These are phyloP conservation scores for Nannoperca australis DNA, from an alignment of 2,797 vertebrate genomes.

Conservation along the genomic window DNA sequence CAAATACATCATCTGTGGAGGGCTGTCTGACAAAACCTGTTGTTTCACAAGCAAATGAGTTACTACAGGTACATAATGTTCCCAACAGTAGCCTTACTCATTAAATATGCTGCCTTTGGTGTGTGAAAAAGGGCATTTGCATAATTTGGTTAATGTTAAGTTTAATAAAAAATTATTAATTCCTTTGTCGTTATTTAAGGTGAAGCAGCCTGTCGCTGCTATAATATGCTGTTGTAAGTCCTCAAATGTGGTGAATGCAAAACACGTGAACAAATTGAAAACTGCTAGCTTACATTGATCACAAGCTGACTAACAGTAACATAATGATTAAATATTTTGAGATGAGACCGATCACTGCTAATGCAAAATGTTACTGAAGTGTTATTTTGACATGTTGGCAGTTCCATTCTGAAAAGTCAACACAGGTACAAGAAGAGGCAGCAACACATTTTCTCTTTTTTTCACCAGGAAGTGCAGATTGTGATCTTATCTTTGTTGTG, in stretches of 20 bases:
- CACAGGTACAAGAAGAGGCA: not conserved
- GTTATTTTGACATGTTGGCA: not conserved
- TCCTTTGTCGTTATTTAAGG: not conserved
- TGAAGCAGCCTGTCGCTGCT: not conserved
- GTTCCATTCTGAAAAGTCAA: constrained; percentile 4
- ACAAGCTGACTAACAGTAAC: not conserved
- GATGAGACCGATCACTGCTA: not conserved
- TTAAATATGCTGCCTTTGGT: not conserved
- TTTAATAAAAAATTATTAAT: not conserved
- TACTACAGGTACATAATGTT: not conserved
- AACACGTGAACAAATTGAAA: not conserved
- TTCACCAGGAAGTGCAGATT: constrained; percentile 62
- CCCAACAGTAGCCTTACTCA: not conserved
- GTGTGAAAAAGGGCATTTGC: not conserved
- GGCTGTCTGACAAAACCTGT: not conserved
- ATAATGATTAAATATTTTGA: not conserved
- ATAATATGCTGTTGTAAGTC: not conserved
- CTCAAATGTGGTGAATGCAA: not conserved
- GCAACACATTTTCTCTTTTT: not conserved
- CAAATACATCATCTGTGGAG: not conserved
- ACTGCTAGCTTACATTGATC: not conserved
- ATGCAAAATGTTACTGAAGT: not conserved
- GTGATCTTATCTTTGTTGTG: constrained; percentile 60
- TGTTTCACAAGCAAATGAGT: not conserved
- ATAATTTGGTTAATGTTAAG: not conserved